These are phyloP conservation scores for Odontesthes bonariensis DNA, from an alignment of 2,113 vertebrate genomes.

Conservation along the genomic window DNA sequence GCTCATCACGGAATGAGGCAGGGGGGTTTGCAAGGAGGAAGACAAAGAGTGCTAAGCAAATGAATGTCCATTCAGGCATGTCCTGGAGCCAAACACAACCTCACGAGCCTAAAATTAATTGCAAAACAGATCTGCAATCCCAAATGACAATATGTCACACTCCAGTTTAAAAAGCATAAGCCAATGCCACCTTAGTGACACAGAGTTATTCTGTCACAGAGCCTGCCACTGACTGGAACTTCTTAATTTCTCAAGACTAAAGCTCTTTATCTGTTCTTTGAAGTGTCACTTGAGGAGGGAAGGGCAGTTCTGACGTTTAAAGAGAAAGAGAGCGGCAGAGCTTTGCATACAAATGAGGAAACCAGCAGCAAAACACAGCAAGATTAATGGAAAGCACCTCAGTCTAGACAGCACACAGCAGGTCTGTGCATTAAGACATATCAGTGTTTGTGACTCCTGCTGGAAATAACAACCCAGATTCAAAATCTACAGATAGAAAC, in stretches of 20 bases:
- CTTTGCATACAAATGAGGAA: conserved; percentile 66
- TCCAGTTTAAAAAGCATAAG: not conserved
- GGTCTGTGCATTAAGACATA: conserved; percentile 15
- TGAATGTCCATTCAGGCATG: conserved; percentile 52
- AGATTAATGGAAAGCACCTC: conserved; percentile 56
- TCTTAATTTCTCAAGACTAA: conserved; percentile 42
- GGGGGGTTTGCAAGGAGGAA: conserved; percentile 22
- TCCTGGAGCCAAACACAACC: conserved; percentile 28
- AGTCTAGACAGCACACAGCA: conserved; percentile 9
- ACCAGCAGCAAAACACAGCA: conserved; percentile 27
- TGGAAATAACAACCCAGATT: conserved; percentile 20
- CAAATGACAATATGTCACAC: not conserved
- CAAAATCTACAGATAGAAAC: conserved; percentile 7
- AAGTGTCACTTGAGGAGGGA: conserved; percentile 40
- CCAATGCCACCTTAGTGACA: not conserved
- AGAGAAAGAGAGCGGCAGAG: conserved; percentile 13
- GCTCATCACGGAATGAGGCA: conserved; percentile 36
- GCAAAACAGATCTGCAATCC: not conserved
- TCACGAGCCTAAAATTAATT: conserved; percentile 2
- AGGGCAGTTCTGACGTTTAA: conserved; percentile 5
- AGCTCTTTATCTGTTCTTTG: conserved; percentile 56
- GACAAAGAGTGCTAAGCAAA: conserved; percentile 48
- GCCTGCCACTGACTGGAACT: conserved; percentile 12
- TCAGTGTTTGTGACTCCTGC: conserved; percentile 12
- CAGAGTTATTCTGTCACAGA: not conserved